Conservation (phyloP, 2,113 vertebrate genomes). For the Ophthalmotilapia sp. region DNA sequence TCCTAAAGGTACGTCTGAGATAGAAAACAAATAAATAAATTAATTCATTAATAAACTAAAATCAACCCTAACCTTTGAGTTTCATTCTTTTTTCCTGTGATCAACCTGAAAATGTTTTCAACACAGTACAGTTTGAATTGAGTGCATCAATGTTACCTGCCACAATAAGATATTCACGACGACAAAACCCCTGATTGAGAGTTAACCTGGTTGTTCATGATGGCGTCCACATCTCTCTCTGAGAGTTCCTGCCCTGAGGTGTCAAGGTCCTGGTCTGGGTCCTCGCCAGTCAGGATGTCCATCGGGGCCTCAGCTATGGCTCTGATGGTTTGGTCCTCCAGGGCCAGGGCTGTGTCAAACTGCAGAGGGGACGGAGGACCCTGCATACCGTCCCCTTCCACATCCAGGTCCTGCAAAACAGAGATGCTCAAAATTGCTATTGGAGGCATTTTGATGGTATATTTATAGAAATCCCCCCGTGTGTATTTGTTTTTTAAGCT, state of each 20-base stretch:
- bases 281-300: conserved; percentile 79
- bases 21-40: not conserved
- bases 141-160: not conserved
- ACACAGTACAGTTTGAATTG: not conserved
- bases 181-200: not conserved
- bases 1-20: not conserved
- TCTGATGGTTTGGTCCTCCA: conserved; percentile 80
- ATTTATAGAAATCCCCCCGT: fast-evolving
- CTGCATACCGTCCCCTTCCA: conserved; percentile 90
- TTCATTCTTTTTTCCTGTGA: not conserved
- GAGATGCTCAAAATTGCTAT: not conserved
- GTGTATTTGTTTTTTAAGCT: not conserved
- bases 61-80: not conserved
- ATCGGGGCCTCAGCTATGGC: conserved; percentile 81
- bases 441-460: not conserved
- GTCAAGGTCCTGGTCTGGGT: conserved; percentile 63
- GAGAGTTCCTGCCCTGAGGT: conserved; percentile 59
- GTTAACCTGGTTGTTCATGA: conserved; percentile 65
- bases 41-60: fast-evolving
- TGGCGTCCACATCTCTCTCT: conserved; percentile 59
- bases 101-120: not conserved
- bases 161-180: not conserved
- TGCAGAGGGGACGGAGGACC: conserved; percentile 91
- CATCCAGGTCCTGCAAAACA: conserved; percentile 84
- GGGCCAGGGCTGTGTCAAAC: conserved; percentile 83